Percentiles rank a stretch among this genome's conserved stretches.
phyloP scores from a whole-genome alignment of 2,888 invertebrate species.

The Agrotis puta region DNA sequence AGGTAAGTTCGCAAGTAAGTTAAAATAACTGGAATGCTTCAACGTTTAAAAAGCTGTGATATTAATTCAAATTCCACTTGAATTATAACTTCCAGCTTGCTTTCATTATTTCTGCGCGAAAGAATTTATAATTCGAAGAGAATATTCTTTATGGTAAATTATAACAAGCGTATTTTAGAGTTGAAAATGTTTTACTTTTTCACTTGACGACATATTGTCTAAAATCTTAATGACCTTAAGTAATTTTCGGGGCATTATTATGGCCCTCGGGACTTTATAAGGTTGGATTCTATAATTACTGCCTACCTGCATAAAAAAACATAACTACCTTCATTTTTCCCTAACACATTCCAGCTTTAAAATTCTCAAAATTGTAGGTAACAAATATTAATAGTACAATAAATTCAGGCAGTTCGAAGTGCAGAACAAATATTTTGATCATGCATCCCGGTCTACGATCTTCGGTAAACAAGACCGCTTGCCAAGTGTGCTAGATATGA shows the following conservation, averaged over 20 bases:
- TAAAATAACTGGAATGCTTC: slow-evolving; percentile 28
- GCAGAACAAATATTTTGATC: slow-evolving; percentile 66
- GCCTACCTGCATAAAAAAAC: too few relatives aligned
- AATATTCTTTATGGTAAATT: not conserved
- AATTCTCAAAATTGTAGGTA: slow-evolving; percentile 32
- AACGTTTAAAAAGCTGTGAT: slow-evolving; percentile 28
- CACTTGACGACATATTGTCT: too few relatives aligned
- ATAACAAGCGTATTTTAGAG: not conserved
- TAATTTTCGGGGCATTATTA: too few relatives aligned
- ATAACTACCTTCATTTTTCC: not conserved
- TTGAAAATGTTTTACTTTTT: not conserved
- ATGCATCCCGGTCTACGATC: slow-evolving; percentile 27
- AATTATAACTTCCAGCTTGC: slow-evolving; percentile 27
- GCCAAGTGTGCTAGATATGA: slow-evolving; percentile 57
- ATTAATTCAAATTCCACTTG: slow-evolving; percentile 41
- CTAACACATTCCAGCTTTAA: slow-evolving; percentile 13
- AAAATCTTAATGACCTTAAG: too few relatives aligned
- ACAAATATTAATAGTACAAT: slow-evolving; percentile 58
- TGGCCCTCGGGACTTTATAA: too few relatives aligned
- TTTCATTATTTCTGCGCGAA: slow-evolving; percentile 6
- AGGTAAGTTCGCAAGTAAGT: slow-evolving; percentile 17
- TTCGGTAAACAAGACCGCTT: slow-evolving; percentile 59
- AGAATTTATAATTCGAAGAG: slow-evolving; percentile 29
- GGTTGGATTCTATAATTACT: too few relatives aligned
- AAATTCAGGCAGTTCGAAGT: slow-evolving; percentile 54